phyloP scores from a whole-genome alignment of 2,797 vertebrate species.

The Petrocephalus sullivani region DNA sequence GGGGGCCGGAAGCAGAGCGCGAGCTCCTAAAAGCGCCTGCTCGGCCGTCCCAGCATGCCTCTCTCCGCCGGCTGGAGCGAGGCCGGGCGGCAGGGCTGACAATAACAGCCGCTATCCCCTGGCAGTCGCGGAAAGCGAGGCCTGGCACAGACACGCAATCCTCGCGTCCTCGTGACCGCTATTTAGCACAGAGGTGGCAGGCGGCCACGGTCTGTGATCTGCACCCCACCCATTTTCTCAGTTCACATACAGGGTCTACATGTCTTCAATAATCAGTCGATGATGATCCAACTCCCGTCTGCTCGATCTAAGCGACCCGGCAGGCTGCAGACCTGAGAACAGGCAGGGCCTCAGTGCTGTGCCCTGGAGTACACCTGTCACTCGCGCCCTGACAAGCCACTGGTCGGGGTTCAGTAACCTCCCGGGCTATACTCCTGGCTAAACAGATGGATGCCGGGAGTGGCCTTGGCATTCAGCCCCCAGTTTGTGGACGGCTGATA shows the following conservation, averaged over 20 bases:
- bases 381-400: neutral
- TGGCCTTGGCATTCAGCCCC: slow-evolving; percentile 17
- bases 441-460: slow-evolving; percentile 12
- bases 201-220: neutral
- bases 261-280: neutral
- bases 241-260: neutral
- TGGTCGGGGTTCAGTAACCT: slow-evolving; percentile 20
- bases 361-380: slow-evolving; percentile 12
- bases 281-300: neutral
- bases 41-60: neutral
- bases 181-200: neutral
- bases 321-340: neutral
- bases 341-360: neutral
- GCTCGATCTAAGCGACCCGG: neutral
- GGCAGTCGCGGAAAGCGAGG: neutral
- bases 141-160: neutral
- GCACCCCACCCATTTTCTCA: slow-evolving; percentile 7
- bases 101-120: neutral
- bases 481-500: slow-evolving; percentile 26
- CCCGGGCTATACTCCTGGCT: slow-evolving; percentile 9
- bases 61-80: neutral
- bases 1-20: neutral
- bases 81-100: neutral
- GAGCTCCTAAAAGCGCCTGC: neutral
- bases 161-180: neutral